Conservation (phyloP, 2,113 vertebrate genomes). For the human region DNA sequence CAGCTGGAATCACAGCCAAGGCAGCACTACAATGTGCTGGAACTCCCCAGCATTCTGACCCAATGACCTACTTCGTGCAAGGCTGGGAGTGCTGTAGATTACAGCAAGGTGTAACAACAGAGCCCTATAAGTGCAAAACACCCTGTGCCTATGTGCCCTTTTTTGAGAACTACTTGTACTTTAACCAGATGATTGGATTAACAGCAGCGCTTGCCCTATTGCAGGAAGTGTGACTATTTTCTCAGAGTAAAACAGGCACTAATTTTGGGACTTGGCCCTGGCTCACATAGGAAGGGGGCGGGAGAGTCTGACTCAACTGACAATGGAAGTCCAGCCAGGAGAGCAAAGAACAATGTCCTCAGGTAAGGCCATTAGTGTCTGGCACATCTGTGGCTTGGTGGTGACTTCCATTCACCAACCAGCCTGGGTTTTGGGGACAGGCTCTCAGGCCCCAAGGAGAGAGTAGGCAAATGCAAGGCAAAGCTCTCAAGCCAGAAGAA, state of each 20-base stretch:
- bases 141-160: background rate
- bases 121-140: background rate
- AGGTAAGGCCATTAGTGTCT: background rate
- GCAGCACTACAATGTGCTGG: background rate
- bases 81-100: background rate
- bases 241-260: background rate
- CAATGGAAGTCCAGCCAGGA: background rate
- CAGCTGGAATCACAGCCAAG: background rate
- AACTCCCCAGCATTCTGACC: background rate
- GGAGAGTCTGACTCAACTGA: conserved; percentile 2
- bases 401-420: background rate
- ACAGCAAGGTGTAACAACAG: background rate
- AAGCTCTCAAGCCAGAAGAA: background rate
- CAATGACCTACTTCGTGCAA: conserved; percentile 29
- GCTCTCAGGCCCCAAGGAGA: background rate
- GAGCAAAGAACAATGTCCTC: conserved; percentile 3
- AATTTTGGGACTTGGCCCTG: background rate
- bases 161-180: background rate
- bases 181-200: conserved; percentile 9
- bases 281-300: background rate
- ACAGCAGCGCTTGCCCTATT: background rate
- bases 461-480: background rate
- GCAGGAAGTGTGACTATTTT: background rate
- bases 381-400: background rate
- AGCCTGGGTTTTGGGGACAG: background rate